Conservation (phyloP, 1,140 invertebrate genomes). For the Seison nebaliae region DNA sequence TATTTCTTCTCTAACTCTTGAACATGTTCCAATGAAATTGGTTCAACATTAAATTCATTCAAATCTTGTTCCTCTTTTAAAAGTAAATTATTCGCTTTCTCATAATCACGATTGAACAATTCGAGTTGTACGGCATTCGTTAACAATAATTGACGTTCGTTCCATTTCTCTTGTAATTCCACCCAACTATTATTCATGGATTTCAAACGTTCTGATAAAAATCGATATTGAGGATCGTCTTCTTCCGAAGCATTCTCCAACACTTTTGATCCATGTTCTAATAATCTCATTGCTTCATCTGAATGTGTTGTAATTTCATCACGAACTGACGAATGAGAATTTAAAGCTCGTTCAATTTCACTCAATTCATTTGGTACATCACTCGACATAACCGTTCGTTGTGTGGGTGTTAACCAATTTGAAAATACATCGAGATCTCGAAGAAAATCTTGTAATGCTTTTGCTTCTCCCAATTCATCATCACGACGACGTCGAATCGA, state of each 20-base stretch:
- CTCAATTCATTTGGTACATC: conserved; percentile 58
- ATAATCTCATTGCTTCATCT: conserved; percentile 89
- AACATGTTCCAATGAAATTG: conserved; percentile 53
- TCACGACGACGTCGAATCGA: conserved; percentile 60
- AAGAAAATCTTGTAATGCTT: conserved; percentile 85
- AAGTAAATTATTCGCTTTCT: conserved; percentile 81
- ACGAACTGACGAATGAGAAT: conserved; percentile 74
- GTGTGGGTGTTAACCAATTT: conserved; percentile 86
- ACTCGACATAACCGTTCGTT: conserved; percentile 74
- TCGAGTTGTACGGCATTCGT: conserved; percentile 34
- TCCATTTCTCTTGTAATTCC: conserved; percentile 96
- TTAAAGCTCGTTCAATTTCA: conserved; percentile 79
- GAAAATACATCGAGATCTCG: conserved; percentile 98
- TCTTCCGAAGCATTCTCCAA: conserved; percentile 43
- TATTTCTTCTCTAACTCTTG: conserved; percentile 86
- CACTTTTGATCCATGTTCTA: conserved; percentile 84
- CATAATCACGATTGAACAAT: conserved; percentile 76
- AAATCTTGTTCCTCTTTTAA: conserved; percentile 87
- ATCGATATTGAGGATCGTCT: conserved; percentile 88
- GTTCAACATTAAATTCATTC: conserved; percentile 36
- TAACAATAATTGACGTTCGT: conserved; percentile 72
- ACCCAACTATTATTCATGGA: conserved; percentile 93
- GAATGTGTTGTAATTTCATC: conserved; percentile 97
- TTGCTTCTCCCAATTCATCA: conserved; percentile 85
- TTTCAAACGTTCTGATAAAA: conserved; percentile 73